Percentiles rank a stretch among this genome's conserved stretches.
Conservation (phyloP, 1,140 invertebrate species). For the Bombus sylvicola region DNA sequence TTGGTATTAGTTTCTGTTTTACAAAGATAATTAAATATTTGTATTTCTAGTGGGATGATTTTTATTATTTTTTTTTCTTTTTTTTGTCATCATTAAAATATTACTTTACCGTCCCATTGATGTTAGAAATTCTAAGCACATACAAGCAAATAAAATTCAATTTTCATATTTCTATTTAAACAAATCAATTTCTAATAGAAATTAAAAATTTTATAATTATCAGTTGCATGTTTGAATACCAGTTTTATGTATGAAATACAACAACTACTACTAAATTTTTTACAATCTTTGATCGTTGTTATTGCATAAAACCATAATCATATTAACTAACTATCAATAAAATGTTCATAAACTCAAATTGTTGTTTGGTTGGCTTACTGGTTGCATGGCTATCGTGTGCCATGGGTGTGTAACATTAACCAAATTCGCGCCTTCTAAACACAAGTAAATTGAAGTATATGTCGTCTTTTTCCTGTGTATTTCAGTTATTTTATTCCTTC, state of each 20-base stretch:
- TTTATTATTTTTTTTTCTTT: background rate
- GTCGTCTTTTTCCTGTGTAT: slow-evolving; percentile 28
- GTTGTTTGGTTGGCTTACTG: slow-evolving; percentile 66
- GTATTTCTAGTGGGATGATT: background rate
- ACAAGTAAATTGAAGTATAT: slow-evolving; percentile 38
- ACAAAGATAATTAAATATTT: background rate
- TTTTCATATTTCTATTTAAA: background rate
- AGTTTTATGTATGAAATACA: background rate
- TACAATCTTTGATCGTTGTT: background rate
- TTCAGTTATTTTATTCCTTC: slow-evolving; percentile 77
- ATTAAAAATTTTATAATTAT: background rate
- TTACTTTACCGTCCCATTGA: background rate
- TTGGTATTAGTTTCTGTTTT: slow-evolving; percentile 5
- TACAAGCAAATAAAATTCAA: background rate
- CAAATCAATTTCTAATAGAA: background rate
- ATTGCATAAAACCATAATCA: background rate
- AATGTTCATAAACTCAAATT: slow-evolving; percentile 40
- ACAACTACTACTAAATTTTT: background rate
- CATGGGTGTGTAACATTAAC: slow-evolving; percentile 65
- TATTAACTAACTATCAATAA: background rate
- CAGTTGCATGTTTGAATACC: background rate
- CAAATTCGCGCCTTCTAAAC: slow-evolving; percentile 38
- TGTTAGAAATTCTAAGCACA: slow-evolving; percentile 10
- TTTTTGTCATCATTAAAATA: background rate
- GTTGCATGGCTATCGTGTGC: slow-evolving; percentile 72